Conservation (phyloP, 2,797 vertebrate genomes). For the Oophaga sylvatica region DNA sequence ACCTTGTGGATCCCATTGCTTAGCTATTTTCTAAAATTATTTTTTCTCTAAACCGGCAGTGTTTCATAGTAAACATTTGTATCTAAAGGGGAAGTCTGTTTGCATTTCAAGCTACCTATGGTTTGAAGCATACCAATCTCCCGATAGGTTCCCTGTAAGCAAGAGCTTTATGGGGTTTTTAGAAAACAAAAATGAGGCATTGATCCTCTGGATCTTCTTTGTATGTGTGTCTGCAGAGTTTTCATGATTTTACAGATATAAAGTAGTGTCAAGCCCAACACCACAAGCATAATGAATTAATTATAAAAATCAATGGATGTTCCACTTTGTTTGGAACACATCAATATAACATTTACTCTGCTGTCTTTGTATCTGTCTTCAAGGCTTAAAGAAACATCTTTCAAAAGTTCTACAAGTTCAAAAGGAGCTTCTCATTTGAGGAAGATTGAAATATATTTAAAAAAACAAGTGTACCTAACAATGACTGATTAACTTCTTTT, state of each 20-base stretch:
- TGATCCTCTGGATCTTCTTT: background rate
- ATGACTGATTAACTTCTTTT: constrained; percentile 25
- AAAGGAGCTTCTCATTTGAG: background rate
- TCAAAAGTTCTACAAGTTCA: background rate
- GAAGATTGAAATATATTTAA: background rate
- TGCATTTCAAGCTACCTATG: no score
- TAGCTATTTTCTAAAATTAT: no score
- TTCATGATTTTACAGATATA: background rate
- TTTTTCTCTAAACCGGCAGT: no score
- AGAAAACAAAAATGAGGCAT: background rate
- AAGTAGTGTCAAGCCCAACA: background rate
- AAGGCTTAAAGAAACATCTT: background rate
- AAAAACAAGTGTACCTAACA: background rate
- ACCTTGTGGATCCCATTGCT: no score
- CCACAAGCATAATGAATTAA: constrained; percentile 17
- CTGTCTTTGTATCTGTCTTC: background rate
- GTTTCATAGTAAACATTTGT: no score
- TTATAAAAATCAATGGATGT: constrained; percentile 7
- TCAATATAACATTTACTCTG: constrained; percentile 18
- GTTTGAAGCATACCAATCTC: no score
- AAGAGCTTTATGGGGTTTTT: no score
- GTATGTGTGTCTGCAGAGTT: background rate
- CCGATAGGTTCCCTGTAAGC: no score
- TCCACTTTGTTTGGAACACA: constrained; percentile 6
- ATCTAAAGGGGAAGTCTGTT: no score